Evolutionary conservation across 2,888 invertebrate genomes (phyloP), one percentile per base, ranked within the genome.

Genomic region (Metopia argyrocephala): DNA sequence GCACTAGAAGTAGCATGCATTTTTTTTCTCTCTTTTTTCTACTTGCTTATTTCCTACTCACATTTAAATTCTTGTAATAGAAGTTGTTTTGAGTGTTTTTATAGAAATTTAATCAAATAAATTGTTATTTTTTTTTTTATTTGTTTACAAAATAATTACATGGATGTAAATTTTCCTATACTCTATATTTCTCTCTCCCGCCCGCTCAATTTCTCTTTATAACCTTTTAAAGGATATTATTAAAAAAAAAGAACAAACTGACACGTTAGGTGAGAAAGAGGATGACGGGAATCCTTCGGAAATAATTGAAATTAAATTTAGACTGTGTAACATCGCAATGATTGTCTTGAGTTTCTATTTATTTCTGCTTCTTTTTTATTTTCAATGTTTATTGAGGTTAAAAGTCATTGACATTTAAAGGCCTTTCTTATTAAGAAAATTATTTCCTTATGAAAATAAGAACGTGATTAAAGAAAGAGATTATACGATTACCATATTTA

Each of bases 381-480:
- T 48, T 25, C 15, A 38, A 21, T 78, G 62, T 62, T 79, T 79
- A 69, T 74, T 79, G 69, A 75, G 79, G 74, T 75, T 69, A 74
- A 75, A 79, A 79, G 79, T 79, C 79, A 69, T 79, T 79, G 74
- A 79, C 79, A 69, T 79, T 57, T n/a, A 23, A 56, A 65, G 65
- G 50, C 27, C 28, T n/a, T 50, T 66, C 64, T 59, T 46, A 18
- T 59, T 59, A 65, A 31, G 61, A 46, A 70, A 74, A 74, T 74
- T 64, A 9, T 25, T 25, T 52, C 38, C 25, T 6, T 15, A 21
- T 9, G 20, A 5, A 5, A 48, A 48, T 20, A 48, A 48, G n/a
- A 12, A 15, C 15, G 38, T 38, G 38, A 9, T 38, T 38, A 38
- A 38, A 9, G 38, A 38, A 12, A 15, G 15, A 38, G 3, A n/a